Evolutionary conservation across 2,888 invertebrate species (phyloP), one percentile per base, ranked within the genome.

Genomic region (Clivina fossor): DNA sequence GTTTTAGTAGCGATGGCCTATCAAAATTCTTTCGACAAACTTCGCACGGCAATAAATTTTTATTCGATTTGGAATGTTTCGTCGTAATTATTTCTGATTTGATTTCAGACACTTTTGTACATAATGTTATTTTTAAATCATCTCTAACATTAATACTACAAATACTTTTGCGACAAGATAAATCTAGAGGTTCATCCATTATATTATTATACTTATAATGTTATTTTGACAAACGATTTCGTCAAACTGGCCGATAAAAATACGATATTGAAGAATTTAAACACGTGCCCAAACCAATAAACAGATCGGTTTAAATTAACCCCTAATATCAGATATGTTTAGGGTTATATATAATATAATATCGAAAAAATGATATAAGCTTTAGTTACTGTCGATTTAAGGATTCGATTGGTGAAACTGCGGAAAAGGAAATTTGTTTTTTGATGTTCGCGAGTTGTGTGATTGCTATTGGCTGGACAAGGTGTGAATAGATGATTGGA

Each of bases 21-120:
- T 94, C 94, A 71, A 94, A 94, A 19, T 90, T 88, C 74, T 94
- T 94, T 58, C 88, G 87, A 70, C 94, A 94, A 37, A 91, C 88
- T 74, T 90, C 88, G 69, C 94, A 94, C 3, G 91, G 90, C 63
- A 93, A 50, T 18, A 61, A 55, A 40, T 41, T 48, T 49, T 62
- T 62, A 38, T 43, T 41, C 19, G 22, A 35, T 44, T 57, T 58
- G 22, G 26, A 38, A 15, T 46, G 53, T 48, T 54, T 60, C 58
- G 18, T 50, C 33, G 19, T 2, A 19, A 26, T 26, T 7, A 40
- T 38, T 38, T 55, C 40, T 20, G 47, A 13, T 22, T 38, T 44
- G 19, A 41, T 18, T 13, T 49, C 38, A 24, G 43, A 37, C 16
- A 35, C 20, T 43, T 56, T 32, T 18, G 16, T n/a, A 19, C 15